Percentiles rank a stretch among this genome's conserved stretches.
Conservation (phyloP, 2,888 invertebrate species). For the Eustalomyia histrio region DNA sequence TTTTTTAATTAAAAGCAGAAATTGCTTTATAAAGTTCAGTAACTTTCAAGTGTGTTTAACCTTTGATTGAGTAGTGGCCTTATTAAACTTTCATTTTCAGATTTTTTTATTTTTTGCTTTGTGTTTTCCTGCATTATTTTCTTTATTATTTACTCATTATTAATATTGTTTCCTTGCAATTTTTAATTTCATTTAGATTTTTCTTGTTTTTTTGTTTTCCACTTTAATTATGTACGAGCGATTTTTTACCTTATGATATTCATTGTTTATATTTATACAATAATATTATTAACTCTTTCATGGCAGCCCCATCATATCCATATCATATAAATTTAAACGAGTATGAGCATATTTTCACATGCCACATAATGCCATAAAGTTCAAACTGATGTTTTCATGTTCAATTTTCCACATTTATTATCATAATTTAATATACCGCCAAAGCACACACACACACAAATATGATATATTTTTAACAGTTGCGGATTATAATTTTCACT, state of each 20-base stretch:
- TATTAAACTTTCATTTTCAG: not conserved
- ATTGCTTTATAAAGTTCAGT: not conserved
- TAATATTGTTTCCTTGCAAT: not conserved
- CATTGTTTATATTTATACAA: slow-evolving; percentile 4
- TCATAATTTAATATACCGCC: not conserved
- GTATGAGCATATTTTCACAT: not conserved
- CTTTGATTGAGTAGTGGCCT: too few species aligned
- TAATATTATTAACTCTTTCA: not conserved
- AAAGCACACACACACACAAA: too few species aligned
- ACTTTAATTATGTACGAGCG: not conserved
- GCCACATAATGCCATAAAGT: not conserved
- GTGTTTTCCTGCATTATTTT: not conserved
- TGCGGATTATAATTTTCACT: not conserved
- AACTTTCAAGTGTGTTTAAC: not conserved
- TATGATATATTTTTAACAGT: not conserved
- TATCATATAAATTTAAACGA: not conserved
- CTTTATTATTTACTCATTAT: slow-evolving; percentile 2
- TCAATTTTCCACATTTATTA: slow-evolving; percentile 4
- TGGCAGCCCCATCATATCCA: not conserved
- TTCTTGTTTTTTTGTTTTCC: not conserved
- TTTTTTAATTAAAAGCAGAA: not conserved
- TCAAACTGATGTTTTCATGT: not conserved
- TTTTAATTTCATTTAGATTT: slow-evolving; percentile 1
- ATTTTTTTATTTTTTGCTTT: not conserved
- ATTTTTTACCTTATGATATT: not conserved